These are phyloP conservation scores for Saguinus imperator DNA, from an alignment of 2,113 vertebrate species.

Conservation along the genomic window DNA sequence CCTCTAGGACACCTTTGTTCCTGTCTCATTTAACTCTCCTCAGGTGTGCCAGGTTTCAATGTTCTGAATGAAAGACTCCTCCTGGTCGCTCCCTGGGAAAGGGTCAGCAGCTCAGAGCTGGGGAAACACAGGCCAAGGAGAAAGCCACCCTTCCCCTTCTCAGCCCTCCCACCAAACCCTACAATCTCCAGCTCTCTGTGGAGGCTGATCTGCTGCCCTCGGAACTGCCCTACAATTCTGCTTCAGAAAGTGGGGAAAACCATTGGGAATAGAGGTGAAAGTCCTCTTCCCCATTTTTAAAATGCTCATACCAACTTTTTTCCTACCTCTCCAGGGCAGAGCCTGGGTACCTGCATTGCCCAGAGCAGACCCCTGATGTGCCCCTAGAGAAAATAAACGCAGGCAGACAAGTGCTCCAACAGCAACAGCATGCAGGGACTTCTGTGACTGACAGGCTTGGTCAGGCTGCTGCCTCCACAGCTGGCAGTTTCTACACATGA, in stretches of 20 bases:
- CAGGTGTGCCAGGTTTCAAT: background rate
- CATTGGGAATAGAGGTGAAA: background rate
- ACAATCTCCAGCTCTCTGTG: background rate
- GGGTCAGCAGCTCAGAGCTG: background rate
- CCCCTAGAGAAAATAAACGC: background rate
- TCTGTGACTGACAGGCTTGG: background rate
- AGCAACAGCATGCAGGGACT: background rate
- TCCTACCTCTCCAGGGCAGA: background rate
- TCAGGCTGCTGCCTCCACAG: background rate
- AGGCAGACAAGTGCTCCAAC: background rate
- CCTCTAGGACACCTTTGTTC: background rate
- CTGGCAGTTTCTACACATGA: background rate
- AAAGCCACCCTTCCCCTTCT: background rate
- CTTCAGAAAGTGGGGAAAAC: background rate
- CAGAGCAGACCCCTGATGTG: background rate
- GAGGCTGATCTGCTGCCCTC: background rate
- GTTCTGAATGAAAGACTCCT: background rate
- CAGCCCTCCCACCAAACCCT: background rate
- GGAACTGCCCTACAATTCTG: background rate
- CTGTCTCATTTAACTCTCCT: background rate
- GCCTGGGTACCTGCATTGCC: background rate
- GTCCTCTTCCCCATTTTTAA: background rate
- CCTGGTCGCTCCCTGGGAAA: background rate
- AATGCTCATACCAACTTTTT: background rate
- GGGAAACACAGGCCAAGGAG: background rate